Conservation (phyloP, 2,113 vertebrate species). For the Uria aalge region DNA sequence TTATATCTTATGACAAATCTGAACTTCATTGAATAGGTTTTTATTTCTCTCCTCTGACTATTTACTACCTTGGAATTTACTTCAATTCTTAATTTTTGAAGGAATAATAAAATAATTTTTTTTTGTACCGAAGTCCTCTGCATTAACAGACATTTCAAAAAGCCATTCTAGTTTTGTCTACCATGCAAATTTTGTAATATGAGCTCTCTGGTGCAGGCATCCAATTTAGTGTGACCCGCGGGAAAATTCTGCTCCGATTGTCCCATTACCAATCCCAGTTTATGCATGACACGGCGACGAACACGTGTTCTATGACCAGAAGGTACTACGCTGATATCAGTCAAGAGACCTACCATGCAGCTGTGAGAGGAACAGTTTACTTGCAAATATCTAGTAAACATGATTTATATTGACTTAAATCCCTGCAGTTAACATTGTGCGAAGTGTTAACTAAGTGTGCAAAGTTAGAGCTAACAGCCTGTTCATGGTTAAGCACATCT, state of each 20-base stretch:
- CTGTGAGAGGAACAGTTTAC: background rate
- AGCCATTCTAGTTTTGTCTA: background rate
- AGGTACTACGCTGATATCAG: rapidly evolving
- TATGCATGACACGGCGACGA: background rate
- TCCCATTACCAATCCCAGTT: background rate
- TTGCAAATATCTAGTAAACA: background rate
- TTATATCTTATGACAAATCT: background rate
- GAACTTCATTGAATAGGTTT: background rate
- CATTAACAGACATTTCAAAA: background rate
- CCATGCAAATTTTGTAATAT: background rate
- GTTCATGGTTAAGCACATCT: background rate
- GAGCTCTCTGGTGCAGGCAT: background rate
- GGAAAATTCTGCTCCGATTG: background rate
- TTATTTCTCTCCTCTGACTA: background rate
- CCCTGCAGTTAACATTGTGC: background rate
- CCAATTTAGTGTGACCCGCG: background rate
- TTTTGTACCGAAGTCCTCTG: background rate
- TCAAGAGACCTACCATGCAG: background rate
- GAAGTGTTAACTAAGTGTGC: background rate
- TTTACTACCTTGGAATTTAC: background rate
- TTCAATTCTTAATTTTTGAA: background rate
- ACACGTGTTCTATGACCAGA: background rate
- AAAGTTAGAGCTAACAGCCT: background rate
- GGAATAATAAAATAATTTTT: background rate
- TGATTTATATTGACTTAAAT: background rate